Conservation (phyloP, 2,888 invertebrate species). For the Anarsia innoxiella region DNA sequence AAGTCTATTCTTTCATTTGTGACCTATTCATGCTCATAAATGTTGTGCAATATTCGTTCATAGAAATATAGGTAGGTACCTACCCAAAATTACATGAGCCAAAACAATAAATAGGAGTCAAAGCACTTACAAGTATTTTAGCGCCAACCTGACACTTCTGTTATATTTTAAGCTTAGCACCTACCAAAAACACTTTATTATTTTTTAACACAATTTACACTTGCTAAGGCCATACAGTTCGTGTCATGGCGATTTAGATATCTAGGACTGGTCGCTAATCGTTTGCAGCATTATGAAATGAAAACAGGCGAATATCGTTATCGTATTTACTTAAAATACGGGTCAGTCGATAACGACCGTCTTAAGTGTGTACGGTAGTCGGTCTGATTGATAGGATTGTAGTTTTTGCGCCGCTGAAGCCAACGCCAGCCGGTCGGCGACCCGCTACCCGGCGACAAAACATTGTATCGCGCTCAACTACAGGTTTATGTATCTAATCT, state of each 20-base stretch:
- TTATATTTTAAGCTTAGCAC: neutral
- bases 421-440: conserved; percentile 23
- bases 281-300: conserved; percentile 1
- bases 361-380: conserved; percentile 24
- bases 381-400: conserved; percentile 30
- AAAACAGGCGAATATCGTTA: conserved; percentile 1
- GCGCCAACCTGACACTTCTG: too few species aligned
- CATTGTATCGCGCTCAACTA: conserved; percentile 24
- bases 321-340: conserved; percentile 19
- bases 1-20: conserved; percentile 25
- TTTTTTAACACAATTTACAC: too few species aligned
- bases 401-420: conserved; percentile 20
- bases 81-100: neutral
- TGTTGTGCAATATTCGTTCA: too few species aligned
- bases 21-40: too few species aligned
- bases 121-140: conserved; percentile 4
- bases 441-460: conserved; percentile 19
- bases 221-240: too few species aligned
- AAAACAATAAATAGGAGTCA: conserved; percentile 1
- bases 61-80: too few species aligned
- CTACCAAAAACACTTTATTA: neutral
- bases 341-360: conserved; percentile 21
- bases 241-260: too few species aligned
- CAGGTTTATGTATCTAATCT: conserved; percentile 54
- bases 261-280: conserved; percentile 3